Base-by-base conservation (phyloP, 2,888 invertebrate species). In the Ischnus inquisitorius region DNA sequence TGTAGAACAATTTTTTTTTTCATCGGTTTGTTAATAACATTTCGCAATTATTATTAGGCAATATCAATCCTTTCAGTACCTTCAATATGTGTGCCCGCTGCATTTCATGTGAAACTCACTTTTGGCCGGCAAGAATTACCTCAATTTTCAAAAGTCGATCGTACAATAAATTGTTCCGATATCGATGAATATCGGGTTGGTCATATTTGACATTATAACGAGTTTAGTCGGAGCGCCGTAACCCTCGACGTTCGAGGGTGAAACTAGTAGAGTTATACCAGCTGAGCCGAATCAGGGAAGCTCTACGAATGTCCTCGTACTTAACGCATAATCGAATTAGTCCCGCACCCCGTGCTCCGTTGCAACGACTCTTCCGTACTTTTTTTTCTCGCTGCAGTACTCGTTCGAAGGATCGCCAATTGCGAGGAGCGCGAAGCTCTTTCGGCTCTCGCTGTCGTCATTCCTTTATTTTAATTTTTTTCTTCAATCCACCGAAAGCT, bases 271-370 rank as follows among this genome's bases (percentile, higher is more conserved):
- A 57, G 74, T 81, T 77, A 68, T 78, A 78, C 39, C 28, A 57
- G 69, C 54, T 39, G 67, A 83, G 79, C 74, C 51, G 60, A 84
- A 75, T 69, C 69, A 54, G 69, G 41, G 92, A 93, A 93, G 86
- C 91, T 92, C 69, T 89, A 65, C 69, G 28, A 65, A 64, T 87
- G 76, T 82, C 89, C 87, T 82, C 86, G 77, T 85, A 82, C 87
- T 88, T 88, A 87, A 84, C 79, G 71, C 43, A 83, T 93, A 93
- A 93, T 92, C 87, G 83, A 92, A 91, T 93, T 92, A 93, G 68
- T 46, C 69, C 34, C 67, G 69, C 48, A 39, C 64, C 12, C 71
- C 69, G 19, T 65, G 54, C 39, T 71, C 46, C 60, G 67, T n/a
- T 14, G 25, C 43, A 16, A 69, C 60, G 76, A 78, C 80, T 69